Percentiles rank a stretch among this genome's conserved stretches.
phyloP scores from a whole-genome alignment of 2,113 vertebrate genomes.

The Trogon surrucura region DNA sequence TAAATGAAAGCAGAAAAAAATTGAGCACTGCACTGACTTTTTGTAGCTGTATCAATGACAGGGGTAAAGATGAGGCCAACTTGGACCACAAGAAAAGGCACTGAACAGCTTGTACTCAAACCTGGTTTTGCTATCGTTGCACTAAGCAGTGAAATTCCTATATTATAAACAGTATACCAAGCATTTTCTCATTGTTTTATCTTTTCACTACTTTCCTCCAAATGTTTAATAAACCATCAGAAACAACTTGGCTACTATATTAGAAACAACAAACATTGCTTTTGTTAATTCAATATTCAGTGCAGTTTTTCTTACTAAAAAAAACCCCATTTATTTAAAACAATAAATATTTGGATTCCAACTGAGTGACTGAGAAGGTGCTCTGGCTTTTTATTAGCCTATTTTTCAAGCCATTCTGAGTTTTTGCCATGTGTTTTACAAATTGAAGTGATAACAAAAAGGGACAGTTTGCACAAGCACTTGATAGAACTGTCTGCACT shows the following conservation, averaged over 20 bases:
- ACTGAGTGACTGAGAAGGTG: background rate
- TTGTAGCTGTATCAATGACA: slow-evolving; percentile 14
- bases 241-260: background rate
- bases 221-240: background rate
- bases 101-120: slow-evolving; percentile 31
- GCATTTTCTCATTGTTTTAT: background rate
- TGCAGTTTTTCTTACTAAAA: background rate
- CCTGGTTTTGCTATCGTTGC: background rate
- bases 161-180: background rate
- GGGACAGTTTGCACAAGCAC: background rate
- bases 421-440: background rate
- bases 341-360: background rate
- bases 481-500: background rate
- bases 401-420: background rate
- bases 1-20: background rate
- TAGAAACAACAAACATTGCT: background rate
- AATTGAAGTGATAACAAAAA: background rate
- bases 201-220: background rate
- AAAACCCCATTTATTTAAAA: too few relatives aligned
- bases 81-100: slow-evolving; percentile 1
- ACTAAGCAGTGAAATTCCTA: background rate
- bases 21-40: background rate
- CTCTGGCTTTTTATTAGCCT: background rate
- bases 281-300: background rate
- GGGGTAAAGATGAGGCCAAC: background rate